phyloP scores from a whole-genome alignment of 2,888 invertebrate genomes.

The Embidobia sp. region DNA sequence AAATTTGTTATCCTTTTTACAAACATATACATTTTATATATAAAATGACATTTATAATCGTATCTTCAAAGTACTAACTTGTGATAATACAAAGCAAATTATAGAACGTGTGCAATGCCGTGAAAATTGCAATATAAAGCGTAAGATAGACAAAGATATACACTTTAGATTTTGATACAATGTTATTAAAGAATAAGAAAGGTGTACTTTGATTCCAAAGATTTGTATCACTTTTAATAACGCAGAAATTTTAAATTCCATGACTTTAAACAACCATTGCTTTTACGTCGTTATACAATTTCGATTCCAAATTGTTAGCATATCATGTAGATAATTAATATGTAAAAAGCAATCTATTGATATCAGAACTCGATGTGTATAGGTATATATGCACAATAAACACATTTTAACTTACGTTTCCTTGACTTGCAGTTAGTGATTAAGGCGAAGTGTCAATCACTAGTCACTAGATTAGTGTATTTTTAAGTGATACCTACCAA shows the following conservation, averaged over 20 bases:
- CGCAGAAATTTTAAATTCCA: conserved; percentile 41
- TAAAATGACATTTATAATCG: conserved; percentile 46
- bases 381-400: conserved; percentile 14
- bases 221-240: conserved; percentile 47
- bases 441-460: neutral
- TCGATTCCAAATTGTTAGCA: conserved; percentile 55
- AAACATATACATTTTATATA: conserved; percentile 54
- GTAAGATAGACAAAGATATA: conserved; percentile 42
- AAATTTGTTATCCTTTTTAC: conserved; percentile 53
- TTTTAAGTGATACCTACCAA: no score
- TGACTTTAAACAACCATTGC: conserved; percentile 15
- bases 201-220: conserved; percentile 39
- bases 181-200: conserved; percentile 51
- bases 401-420: conserved; percentile 8
- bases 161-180: conserved; percentile 63
- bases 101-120: conserved; percentile 42
- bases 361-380: conserved; percentile 41
- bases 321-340: conserved; percentile 56
- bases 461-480: no score
- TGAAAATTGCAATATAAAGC: conserved; percentile 50
- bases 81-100: conserved; percentile 58
- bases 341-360: conserved; percentile 44
- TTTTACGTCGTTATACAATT: conserved; percentile 19
- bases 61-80: conserved; percentile 55
- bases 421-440: neutral